A percentile compares a stretch with the other conserved stretches of the same genome.
phyloP scores from a whole-genome alignment of 2,888 invertebrate genomes.

The Arctia plantaginis region DNA sequence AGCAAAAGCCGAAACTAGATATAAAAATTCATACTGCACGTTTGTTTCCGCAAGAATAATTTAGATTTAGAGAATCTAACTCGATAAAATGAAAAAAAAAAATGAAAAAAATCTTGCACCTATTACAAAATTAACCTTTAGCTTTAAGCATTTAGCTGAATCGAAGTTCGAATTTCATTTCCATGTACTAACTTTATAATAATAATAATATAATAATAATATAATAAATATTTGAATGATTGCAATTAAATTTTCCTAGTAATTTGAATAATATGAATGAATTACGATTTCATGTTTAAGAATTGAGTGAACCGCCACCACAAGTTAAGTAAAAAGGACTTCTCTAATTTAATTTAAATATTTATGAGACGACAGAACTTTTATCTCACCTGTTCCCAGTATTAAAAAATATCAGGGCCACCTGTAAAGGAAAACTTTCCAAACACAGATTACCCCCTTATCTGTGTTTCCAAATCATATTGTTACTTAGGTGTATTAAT shows the following conservation, averaged over 20 bases:
- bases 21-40: too few relatives aligned
- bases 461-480: constrained; percentile 28
- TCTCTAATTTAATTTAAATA: constrained; percentile 41
- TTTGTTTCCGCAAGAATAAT: too few relatives aligned
- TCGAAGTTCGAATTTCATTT: background rate
- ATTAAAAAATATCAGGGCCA: constrained; percentile 40
- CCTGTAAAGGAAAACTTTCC: constrained; percentile 44
- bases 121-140: background rate
- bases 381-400: constrained; percentile 26
- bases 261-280: constrained; percentile 10
- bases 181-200: too few relatives aligned
- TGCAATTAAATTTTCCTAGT: background rate
- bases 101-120: too few relatives aligned
- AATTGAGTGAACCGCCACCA: constrained; percentile 10
- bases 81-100: too few relatives aligned
- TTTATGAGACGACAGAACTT: constrained; percentile 40
- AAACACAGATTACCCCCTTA: too few relatives aligned
- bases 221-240: constrained; percentile 1
- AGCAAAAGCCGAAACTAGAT: too few relatives aligned
- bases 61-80: too few relatives aligned
- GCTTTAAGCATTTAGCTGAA: too few relatives aligned
- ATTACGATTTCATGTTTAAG: constrained; percentile 9
- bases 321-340: constrained; percentile 21
- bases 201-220: background rate
- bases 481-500: background rate